These are phyloP conservation scores for Spinus olivaceus DNA, from an alignment of 2,797 vertebrate genomes.

Conservation along the genomic window DNA sequence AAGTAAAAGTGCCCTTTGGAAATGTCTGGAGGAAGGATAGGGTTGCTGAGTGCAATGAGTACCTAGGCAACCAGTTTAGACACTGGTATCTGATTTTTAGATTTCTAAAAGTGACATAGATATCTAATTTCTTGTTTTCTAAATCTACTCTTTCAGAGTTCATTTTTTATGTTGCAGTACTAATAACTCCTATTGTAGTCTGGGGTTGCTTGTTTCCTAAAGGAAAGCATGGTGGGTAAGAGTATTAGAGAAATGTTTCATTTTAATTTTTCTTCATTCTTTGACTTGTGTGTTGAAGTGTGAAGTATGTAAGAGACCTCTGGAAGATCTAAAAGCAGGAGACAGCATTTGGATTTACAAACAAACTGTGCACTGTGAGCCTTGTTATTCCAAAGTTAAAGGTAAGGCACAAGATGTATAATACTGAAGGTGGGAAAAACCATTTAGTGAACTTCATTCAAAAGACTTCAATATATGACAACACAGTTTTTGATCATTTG, in stretches of 20 bases:
- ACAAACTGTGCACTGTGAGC: slow-evolving; percentile 87
- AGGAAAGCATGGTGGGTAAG: background rate
- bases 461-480: background rate
- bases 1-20: background rate
- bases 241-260: background rate
- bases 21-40: background rate
- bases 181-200: background rate
- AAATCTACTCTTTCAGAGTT: background rate
- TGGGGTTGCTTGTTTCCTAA: background rate
- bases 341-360: slow-evolving; percentile 95
- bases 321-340: slow-evolving; percentile 90
- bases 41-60: background rate
- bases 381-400: slow-evolving; percentile 87
- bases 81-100: background rate
- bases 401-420: slow-evolving; percentile 70
- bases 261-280: background rate
- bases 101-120: background rate
- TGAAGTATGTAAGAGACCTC: slow-evolving; percentile 83
- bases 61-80: background rate
- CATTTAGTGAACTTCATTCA: background rate
- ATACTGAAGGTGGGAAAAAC: background rate
- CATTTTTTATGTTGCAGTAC: background rate
- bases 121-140: background rate
- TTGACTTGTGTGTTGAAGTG: slow-evolving; percentile 77
- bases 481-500: background rate